phyloP scores from a whole-genome alignment of 2,888 invertebrate genomes.

The Teleiodes luculella region DNA sequence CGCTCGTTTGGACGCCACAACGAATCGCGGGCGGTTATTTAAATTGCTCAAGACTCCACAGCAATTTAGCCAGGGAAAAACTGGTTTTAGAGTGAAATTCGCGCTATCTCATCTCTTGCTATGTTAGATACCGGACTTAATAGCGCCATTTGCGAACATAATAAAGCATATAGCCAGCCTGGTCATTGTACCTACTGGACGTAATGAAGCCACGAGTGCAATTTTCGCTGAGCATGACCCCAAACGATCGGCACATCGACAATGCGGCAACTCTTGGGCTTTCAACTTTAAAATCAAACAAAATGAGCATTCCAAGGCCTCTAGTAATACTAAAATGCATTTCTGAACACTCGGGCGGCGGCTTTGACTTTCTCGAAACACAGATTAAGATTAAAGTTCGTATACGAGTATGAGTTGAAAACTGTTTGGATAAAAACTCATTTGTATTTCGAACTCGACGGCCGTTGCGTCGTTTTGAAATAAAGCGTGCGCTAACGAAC shows the following conservation, averaged over 20 bases:
- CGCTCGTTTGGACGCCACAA: slow-evolving; percentile 48
- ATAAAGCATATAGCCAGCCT: slow-evolving; percentile 41
- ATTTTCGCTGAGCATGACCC: slow-evolving; percentile 53
- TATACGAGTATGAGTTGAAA: slow-evolving; percentile 28
- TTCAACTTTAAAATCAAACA: slow-evolving; percentile 44
- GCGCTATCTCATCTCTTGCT: slow-evolving; percentile 50
- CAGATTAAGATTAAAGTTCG: slow-evolving; percentile 52
- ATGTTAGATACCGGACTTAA: slow-evolving; percentile 39
- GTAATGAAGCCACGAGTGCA: slow-evolving; percentile 56
- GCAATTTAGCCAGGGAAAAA: slow-evolving; percentile 53
- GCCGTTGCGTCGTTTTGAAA: slow-evolving; percentile 37
- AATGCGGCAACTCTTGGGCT: slow-evolving; percentile 30
- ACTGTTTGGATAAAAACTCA: slow-evolving; percentile 25
- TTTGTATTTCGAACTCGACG: slow-evolving; percentile 24
- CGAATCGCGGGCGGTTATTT: slow-evolving; percentile 56
- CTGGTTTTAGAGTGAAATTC: slow-evolving; percentile 52
- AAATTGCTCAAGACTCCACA: slow-evolving; percentile 52
- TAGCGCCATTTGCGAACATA: slow-evolving; percentile 38
- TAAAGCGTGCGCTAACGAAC: slow-evolving; percentile 58
- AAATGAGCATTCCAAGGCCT: slow-evolving; percentile 55
- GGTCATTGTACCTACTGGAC: slow-evolving; percentile 48
- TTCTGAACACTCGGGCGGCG: slow-evolving; percentile 56
- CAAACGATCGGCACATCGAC: slow-evolving; percentile 30
- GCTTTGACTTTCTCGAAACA: slow-evolving; percentile 56
- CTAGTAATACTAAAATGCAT: slow-evolving; percentile 63